phyloP scores from a whole-genome alignment of 2,113 vertebrate genomes.

The Upupa epops region DNA sequence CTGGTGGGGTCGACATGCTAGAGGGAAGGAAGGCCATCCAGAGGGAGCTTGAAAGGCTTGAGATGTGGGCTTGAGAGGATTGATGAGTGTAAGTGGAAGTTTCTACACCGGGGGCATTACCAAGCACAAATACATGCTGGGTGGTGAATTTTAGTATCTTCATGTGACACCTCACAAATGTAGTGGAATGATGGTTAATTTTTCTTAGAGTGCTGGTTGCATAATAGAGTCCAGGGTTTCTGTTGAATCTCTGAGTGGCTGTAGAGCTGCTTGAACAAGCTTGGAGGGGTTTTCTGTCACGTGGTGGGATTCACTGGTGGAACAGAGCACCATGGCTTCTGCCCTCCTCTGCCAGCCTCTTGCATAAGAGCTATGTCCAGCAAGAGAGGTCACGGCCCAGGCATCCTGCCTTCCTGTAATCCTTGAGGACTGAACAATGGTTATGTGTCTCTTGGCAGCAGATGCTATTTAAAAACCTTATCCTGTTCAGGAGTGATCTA shows the following conservation, averaged over 20 bases:
- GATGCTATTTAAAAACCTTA: constrained; percentile 59
- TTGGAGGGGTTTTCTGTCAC: neutral
- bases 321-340: neutral
- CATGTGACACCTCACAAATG: too few relatives aligned
- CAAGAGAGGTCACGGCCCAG: neutral
- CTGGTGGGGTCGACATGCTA: too few relatives aligned
- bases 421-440: constrained; percentile 25
- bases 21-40: too few relatives aligned
- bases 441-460: neutral
- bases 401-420: constrained; percentile 60
- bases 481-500: constrained; percentile 51
- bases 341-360: neutral
- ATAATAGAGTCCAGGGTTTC: neutral
- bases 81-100: too few relatives aligned
- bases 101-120: too few relatives aligned
- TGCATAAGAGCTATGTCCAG: neutral
- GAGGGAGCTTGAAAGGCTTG: too few relatives aligned
- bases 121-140: too few relatives aligned
- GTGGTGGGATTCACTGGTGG: neutral
- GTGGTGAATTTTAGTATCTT: too few relatives aligned
- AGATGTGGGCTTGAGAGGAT: too few relatives aligned
- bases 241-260: neutral
- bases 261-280: neutral
- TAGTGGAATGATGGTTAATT: neutral
- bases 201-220: neutral